Evolutionary conservation across 2,113 vertebrate genomes (phyloP), one percentile per base, ranked within the genome.

Genomic region (Otus sunia): DNA sequence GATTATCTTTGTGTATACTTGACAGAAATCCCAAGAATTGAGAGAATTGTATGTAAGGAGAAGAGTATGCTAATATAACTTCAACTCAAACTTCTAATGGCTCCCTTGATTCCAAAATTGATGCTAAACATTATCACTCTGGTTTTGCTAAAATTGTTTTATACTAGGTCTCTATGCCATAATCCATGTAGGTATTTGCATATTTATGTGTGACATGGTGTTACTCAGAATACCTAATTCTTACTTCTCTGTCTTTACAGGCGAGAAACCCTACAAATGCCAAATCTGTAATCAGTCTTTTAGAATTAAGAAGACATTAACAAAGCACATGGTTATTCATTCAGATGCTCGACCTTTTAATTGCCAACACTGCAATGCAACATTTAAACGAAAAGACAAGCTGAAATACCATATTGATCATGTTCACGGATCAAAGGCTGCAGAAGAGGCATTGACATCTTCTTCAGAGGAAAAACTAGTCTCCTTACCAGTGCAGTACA

Each of bases 321-420:
- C 99, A 2, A 99, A 99, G 96, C 99, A 99, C 98, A 98, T 99
- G 98, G 99, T 99, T 94, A 99, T 99, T 95, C 99, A 99, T 97
- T 99, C 99, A 29, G 99, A 99, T 59, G 99, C 99, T 36, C 99
- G 99, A 17, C 99, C 99, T 67, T 99, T 99, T 87, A 99, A 99
- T 98, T 99, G 99, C 94, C 98, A 99, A 12, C 99, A 99, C 95
- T 99, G 99, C 96, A 99, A 98, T 63, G 99, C 99, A 90, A 99
- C 99, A 13, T 99, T 99, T 92, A 99, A 99, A 94, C 98, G 99
- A 74, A 99, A 99, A 74, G 99, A 99, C 98, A 99, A 99, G 90
- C 98, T 99, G 43, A 99, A 99, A 92, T 99, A 99, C 72, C 99
- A 99, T n/a, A 99, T 99, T 15, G 99, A 99, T 96, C 99, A 99